Conservation (phyloP, 2,888 invertebrate genomes). For the Apodemia duryi region DNA sequence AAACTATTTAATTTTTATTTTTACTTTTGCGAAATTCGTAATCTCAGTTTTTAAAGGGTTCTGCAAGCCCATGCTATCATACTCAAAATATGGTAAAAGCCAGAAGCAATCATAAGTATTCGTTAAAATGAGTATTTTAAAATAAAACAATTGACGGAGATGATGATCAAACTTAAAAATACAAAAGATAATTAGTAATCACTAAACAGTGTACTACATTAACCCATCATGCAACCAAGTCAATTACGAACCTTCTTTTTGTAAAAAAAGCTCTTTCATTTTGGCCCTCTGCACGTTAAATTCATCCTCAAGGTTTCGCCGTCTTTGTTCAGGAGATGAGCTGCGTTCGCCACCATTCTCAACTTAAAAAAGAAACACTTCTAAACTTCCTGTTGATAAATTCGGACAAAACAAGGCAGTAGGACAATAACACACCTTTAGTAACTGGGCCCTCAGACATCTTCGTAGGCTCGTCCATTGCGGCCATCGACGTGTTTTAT, state of each 20-base stretch:
- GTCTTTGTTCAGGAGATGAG: conserved; percentile 46
- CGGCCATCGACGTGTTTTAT: conserved; percentile 21
- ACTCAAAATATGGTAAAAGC: too few species aligned
- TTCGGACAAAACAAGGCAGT: conserved; percentile 30
- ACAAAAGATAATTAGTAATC: background rate
- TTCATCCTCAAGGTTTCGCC: conserved; percentile 85
- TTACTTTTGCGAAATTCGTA: too few species aligned
- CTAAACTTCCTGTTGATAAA: conserved; percentile 49
- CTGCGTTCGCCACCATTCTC: conserved; percentile 48
- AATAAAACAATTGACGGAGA: background rate
- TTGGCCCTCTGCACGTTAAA: conserved; percentile 94
- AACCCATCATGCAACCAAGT: conserved; percentile 10
- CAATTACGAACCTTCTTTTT: conserved; percentile 90
- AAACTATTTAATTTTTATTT: too few species aligned
- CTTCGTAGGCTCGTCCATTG: conserved; percentile 38
- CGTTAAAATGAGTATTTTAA: background rate
- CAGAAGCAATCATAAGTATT: background rate
- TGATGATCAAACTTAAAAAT: background rate
- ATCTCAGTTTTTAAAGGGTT: too few species aligned
- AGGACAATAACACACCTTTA: conserved; percentile 60
- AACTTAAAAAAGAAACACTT: conserved; percentile 70
- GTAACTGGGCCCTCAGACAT: conserved; percentile 56
- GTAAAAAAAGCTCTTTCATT: conserved; percentile 94
- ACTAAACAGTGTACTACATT: background rate
- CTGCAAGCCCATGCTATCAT: too few species aligned